Evolutionary conservation across 2,797 vertebrate genomes (phyloP).

Genomic region (Sylvilagus floridanus): DNA sequence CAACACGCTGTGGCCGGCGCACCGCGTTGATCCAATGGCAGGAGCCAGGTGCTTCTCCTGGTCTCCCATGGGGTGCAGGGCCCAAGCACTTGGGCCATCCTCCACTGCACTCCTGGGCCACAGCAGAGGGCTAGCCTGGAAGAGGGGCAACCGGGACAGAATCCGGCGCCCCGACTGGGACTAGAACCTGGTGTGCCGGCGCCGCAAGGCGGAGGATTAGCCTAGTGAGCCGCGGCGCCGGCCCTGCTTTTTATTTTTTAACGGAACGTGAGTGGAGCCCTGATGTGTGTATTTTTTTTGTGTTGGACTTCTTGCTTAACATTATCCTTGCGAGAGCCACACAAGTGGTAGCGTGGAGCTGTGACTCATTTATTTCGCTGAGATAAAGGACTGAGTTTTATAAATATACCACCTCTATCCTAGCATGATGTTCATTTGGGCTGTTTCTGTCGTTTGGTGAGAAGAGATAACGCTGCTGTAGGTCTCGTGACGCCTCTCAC

Average conservation of each 20-base stretch:
- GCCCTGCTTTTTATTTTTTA: neutral
- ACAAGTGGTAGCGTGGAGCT: neutral
- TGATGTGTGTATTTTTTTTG: neutral
- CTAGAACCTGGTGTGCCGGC: too few species aligned
- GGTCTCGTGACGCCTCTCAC: neutral
- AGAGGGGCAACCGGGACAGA: too few species aligned
- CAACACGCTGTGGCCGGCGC: too few species aligned
- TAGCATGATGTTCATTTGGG: neutral
- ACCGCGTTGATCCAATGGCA: too few species aligned
- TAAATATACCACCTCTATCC: neutral
- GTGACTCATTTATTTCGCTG: conserved; percentile 37
- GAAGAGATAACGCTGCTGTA: neutral
- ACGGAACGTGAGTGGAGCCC: neutral
- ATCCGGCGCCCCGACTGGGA: too few species aligned
- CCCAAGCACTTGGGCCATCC: too few species aligned
- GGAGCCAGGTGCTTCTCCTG: too few species aligned
- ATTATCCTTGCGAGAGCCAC: conserved; percentile 7
- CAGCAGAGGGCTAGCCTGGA: too few species aligned
- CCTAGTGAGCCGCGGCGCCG: too few species aligned
- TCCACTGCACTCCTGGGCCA: too few species aligned
- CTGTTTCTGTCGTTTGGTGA: neutral
- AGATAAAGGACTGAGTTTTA: conserved; percentile 12
- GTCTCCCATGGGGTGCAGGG: too few species aligned
- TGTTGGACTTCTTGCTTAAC: conserved; percentile 17
- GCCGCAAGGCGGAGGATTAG: too few species aligned